Evolutionary conservation across 2,113 vertebrate species (phyloP).

Genomic region (Colaptes auratus): DNA sequence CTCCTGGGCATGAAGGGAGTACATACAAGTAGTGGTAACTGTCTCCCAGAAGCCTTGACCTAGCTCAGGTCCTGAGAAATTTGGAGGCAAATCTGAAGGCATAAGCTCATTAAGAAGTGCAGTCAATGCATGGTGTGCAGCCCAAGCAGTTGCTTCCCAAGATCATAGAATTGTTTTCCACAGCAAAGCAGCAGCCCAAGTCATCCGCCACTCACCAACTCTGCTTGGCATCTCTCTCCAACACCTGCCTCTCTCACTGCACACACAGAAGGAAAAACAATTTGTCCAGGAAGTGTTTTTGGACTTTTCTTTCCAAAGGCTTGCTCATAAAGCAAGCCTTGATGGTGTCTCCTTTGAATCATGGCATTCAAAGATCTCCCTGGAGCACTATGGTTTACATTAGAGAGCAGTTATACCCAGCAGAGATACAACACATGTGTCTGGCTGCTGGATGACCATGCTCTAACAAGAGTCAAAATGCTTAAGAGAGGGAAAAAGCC

Average conservation of each 20-base stretch:
- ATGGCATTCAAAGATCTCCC: conserved; percentile 27
- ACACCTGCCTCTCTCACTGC: background rate
- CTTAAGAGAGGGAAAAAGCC: background rate
- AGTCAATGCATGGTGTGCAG: background rate
- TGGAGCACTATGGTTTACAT: conserved; percentile 16
- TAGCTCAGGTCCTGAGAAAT: background rate
- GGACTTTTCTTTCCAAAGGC: background rate
- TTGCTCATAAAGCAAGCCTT: conserved; percentile 45
- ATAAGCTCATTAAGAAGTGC: background rate
- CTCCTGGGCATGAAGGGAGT: background rate
- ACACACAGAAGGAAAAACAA: conserved; percentile 4
- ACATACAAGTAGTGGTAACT: background rate
- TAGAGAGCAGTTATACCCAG: conserved; percentile 43
- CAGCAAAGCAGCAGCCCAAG: background rate
- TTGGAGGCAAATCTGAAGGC: background rate
- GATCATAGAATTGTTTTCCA: background rate
- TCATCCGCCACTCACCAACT: background rate
- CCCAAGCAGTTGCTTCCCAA: background rate
- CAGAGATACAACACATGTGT: conserved; percentile 1
- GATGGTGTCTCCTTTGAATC: conserved; percentile 41
- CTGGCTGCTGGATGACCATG: conserved; percentile 39
- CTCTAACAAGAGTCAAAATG: conserved; percentile 4
- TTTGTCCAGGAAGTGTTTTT: background rate
- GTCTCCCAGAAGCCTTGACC: background rate
- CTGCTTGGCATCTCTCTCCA: background rate